A percentile compares a stretch with the other conserved stretches of the same genome.
These are phyloP conservation scores for Girardia tigrina DNA, from an alignment of 2,888 invertebrate genomes.

Conservation along the genomic window DNA sequence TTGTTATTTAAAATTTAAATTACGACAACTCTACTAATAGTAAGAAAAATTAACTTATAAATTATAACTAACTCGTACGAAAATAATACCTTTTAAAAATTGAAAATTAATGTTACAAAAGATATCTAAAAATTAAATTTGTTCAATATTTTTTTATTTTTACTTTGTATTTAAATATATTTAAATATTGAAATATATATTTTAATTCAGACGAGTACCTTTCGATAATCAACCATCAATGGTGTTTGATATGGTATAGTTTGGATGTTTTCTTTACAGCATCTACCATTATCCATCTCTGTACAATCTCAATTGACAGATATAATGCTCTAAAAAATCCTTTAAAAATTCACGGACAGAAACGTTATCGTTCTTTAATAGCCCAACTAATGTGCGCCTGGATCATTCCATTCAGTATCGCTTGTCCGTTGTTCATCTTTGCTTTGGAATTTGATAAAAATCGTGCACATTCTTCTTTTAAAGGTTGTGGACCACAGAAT, in stretches of 20 bases:
- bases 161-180: too few species aligned
- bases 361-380: conserved; percentile 38
- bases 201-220: neutral
- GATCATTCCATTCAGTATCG: conserved; percentile 40
- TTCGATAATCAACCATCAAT: neutral
- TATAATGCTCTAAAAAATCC: conserved; percentile 40
- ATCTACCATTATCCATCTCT: conserved; percentile 40
- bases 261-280: conserved; percentile 41
- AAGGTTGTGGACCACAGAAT: conserved; percentile 41
- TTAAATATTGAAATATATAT: neutral
- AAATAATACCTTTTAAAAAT: too few species aligned
- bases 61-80: too few species aligned
- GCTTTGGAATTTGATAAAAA: conserved; percentile 34
- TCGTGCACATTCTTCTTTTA: conserved; percentile 36
- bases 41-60: too few species aligned
- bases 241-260: conserved; percentile 40
- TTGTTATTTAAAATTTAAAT: too few species aligned
- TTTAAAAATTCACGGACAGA: conserved; percentile 39
- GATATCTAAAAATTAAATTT: too few species aligned
- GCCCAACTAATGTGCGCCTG: conserved; percentile 39
- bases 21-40: too few species aligned
- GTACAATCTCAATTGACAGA: conserved; percentile 40
- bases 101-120: too few species aligned
- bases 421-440: conserved; percentile 40
- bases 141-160: too few species aligned